phyloP scores from a whole-genome alignment of 2,888 invertebrate genomes.

The Drosophila gaucha region DNA sequence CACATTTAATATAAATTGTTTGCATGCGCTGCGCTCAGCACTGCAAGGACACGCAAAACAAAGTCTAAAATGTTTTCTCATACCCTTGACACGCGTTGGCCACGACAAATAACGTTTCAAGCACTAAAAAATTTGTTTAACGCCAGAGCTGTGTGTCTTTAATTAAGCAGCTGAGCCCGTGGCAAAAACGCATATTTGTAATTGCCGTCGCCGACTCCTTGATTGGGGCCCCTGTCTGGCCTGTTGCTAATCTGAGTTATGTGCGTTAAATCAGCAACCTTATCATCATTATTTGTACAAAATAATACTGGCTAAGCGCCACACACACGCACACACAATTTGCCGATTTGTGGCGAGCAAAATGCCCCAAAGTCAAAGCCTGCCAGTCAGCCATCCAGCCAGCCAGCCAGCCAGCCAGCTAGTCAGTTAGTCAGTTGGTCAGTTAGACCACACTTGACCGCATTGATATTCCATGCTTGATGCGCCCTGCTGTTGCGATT shows the following conservation, averaged over 20 bases:
- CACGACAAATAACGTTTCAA: slow-evolving; percentile 15
- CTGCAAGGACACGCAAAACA: slow-evolving; percentile 38
- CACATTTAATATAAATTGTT: slow-evolving; percentile 69
- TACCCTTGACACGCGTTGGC: slow-evolving; percentile 10
- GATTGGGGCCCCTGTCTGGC: slow-evolving; percentile 6
- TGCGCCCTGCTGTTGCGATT: slow-evolving; percentile 70
- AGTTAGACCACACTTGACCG: slow-evolving; percentile 53
- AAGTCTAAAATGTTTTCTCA: slow-evolving; percentile 20
- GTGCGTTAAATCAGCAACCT: slow-evolving; percentile 62
- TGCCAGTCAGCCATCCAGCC: slow-evolving; percentile 30
- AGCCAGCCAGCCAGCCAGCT: slow-evolving; percentile 28
- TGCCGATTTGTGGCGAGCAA: slow-evolving; percentile 69
- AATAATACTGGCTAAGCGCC: slow-evolving; percentile 38
- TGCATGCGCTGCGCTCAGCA: slow-evolving; percentile 42
- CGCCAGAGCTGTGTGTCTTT: slow-evolving; percentile 11
- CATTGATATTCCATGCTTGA: slow-evolving; percentile 77
- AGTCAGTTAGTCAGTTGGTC: slow-evolving; percentile 31
- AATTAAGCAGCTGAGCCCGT: slow-evolving; percentile 22
- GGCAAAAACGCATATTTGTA: slow-evolving; percentile 1
- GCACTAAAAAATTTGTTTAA: slow-evolving; percentile 16
- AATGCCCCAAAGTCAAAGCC: slow-evolving; percentile 33
- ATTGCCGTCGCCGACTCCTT: too few relatives aligned
- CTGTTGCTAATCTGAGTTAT: slow-evolving; percentile 62
- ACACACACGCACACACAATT: slow-evolving; percentile 60
- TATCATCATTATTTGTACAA: slow-evolving; percentile 71